phyloP scores from a whole-genome alignment of 2,888 invertebrate species.

The Tipula unca region DNA sequence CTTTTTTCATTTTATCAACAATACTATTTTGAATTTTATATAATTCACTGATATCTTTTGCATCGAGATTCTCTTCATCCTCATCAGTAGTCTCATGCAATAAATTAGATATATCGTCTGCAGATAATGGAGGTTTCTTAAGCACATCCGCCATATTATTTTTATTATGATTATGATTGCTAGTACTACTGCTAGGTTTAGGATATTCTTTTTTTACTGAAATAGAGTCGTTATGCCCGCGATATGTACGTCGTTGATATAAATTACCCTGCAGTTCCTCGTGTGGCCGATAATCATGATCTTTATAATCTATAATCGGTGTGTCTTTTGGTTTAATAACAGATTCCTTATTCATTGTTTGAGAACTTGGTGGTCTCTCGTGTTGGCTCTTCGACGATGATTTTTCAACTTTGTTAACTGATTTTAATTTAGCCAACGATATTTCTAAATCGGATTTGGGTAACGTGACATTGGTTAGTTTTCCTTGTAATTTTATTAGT shows the following conservation, averaged over 20 bases:
- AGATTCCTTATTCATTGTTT: background rate
- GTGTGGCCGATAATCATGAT: background rate
- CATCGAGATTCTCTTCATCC: background rate
- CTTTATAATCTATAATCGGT: background rate
- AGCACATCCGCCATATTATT: constrained; percentile 28
- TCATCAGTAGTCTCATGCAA: constrained; percentile 28
- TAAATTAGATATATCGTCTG: constrained; percentile 31
- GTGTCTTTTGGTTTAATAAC: background rate
- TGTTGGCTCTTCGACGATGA: background rate
- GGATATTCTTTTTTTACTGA: background rate
- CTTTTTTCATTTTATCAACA: background rate
- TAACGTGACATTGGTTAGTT: constrained; percentile 26
- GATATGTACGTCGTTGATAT: background rate
- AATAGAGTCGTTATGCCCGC: background rate
- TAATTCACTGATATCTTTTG: background rate
- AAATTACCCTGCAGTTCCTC: background rate
- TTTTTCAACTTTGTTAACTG: background rate
- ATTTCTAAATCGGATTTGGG: background rate
- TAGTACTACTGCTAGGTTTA: background rate
- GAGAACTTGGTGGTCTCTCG: background rate
- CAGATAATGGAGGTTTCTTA: constrained; percentile 33
- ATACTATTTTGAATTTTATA: background rate
- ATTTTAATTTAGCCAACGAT: background rate
- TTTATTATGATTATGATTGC: background rate
- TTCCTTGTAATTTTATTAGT: constrained; percentile 31